Evolutionary conservation across 2,888 invertebrate species (phyloP).

Genomic region (Patella pellucida): DNA sequence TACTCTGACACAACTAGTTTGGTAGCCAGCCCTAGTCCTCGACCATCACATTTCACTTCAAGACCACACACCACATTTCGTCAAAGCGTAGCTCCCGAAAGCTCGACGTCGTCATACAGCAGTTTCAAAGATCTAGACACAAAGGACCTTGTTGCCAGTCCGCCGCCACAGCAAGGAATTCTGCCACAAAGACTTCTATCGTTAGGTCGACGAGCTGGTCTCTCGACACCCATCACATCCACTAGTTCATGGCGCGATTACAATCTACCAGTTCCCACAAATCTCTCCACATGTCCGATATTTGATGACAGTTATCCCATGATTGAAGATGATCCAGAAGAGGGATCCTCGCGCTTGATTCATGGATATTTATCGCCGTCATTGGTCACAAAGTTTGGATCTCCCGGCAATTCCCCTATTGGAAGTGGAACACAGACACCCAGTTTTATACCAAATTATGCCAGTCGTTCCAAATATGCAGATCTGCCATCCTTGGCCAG

Average conservation of each 20-base stretch:
- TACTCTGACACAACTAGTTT: conserved; percentile 10
- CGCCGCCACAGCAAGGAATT: background rate
- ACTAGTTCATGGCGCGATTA: conserved; percentile 14
- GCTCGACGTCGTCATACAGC: background rate
- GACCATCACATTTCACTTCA: background rate
- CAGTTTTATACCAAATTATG: background rate
- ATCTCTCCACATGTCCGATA: conserved; percentile 6
- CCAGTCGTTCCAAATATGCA: conserved; percentile 5
- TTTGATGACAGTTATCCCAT: background rate
- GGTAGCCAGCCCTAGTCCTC: conserved; percentile 12
- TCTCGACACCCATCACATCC: background rate
- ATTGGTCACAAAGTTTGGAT: conserved; percentile 9
- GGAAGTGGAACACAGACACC: conserved; percentile 21
- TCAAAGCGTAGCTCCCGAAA: background rate
- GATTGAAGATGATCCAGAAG: background rate
- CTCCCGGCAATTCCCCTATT: conserved; percentile 13
- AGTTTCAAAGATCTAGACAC: background rate
- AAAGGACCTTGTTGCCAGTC: background rate
- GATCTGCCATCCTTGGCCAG: background rate
- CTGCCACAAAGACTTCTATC: background rate
- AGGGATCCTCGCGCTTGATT: background rate
- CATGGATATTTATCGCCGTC: conserved; percentile 8
- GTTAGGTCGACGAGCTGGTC: background rate
- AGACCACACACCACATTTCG: conserved; percentile 1
- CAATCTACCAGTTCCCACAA: conserved; percentile 7